These are phyloP conservation scores for Dolichomitus sp. DNA, from an alignment of 2,888 invertebrate species.

Conservation along the genomic window DNA sequence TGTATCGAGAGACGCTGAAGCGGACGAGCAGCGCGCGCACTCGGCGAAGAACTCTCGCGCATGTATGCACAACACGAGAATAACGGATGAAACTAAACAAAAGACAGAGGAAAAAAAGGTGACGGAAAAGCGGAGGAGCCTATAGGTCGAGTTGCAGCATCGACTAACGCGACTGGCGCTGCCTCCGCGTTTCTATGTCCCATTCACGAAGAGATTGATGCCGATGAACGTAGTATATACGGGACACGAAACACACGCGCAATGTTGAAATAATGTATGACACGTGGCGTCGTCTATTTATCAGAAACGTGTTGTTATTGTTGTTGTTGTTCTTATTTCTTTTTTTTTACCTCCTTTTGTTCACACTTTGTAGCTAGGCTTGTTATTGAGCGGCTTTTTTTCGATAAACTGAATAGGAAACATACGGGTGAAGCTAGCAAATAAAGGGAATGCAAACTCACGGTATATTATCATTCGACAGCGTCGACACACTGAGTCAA, in stretches of 20 bases:
- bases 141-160: constrained; percentile 30
- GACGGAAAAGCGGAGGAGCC: background rate
- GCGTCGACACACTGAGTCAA: constrained; percentile 12
- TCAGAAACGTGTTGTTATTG: background rate
- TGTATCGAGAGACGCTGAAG: background rate
- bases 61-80: background rate
- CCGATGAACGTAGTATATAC: constrained; percentile 22
- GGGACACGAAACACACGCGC: constrained; percentile 14
- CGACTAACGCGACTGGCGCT: constrained; percentile 28
- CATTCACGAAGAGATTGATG: constrained; percentile 44
- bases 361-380: background rate
- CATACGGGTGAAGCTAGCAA: background rate
- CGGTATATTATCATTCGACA: constrained; percentile 9
- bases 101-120: background rate
- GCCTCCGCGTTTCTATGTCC: constrained; percentile 24
- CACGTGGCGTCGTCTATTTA: constrained; percentile 44
- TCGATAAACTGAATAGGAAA: background rate
- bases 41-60: background rate
- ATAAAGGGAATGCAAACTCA: constrained; percentile 21
- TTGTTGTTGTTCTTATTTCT: too few species aligned
- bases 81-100: background rate
- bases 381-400: constrained; percentile 3
- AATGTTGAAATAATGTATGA: constrained; percentile 49
- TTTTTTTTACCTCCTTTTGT: constrained; percentile 15
- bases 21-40: background rate